Base-by-base conservation (phyloP, 2,888 invertebrate genomes). In the Macaria notata region DNA sequence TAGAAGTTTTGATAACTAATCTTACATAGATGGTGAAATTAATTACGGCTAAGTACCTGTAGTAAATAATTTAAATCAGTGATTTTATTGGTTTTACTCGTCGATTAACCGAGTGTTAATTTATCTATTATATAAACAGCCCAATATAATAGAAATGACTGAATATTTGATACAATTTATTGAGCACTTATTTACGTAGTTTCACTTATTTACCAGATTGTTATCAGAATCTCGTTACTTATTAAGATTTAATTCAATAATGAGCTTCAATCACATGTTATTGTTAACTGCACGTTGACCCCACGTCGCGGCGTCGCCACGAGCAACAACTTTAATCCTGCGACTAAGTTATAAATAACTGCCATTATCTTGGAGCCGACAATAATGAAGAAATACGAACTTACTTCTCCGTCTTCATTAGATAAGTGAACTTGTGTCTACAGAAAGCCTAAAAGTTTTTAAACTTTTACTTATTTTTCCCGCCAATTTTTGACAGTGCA, bases 361-460 rank as follows among this genome's bases (percentile, higher is more conserved):
- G 49, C 58, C 66, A 75, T 79, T 86, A 86, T 85, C 85, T 73
- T 68, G 66, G 68, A 77, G 77, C 74, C 73, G 81, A 79, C 75
- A 81, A 68, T 71, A 69, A 70, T 73, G 70, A 66, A 71, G 71
- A 70, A 72, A 71, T 66, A 75, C 67, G 0, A 55, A 54, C 48
- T 55, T 59, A 55, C 51, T 59, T 69, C 75, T 71, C 66, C 62
- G 65, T 54, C 66, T 68, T 65, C 69, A 57, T 60, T 65, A 67
- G 78, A 77, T 79, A 77, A 73, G 70, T 70, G 63, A 69, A 73
- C 72, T 71, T 72, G 78, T 71, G 56, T 45, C 47, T 49, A 5
- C n/a, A 43, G 7, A 46, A 36, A 36, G 3, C 7, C 33, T 3
- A 36, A 36, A 6, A 6, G 33, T 36, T 36, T 6, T 41, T 41